These are phyloP conservation scores for Asteroscopus sphinx DNA, from an alignment of 2,888 invertebrate genomes.

Conservation along the genomic window DNA sequence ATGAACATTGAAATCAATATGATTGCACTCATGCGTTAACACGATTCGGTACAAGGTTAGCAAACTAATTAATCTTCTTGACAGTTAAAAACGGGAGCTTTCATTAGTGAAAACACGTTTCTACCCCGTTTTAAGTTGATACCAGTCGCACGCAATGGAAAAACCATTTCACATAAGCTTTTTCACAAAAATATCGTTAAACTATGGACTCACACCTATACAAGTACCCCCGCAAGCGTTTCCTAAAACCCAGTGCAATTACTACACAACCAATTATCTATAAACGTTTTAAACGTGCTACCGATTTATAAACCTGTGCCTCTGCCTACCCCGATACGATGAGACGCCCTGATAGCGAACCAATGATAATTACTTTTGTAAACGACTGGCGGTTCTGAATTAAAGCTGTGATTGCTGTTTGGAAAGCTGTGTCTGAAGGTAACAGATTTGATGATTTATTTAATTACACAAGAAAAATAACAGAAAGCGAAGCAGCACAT, in stretches of 20 bases:
- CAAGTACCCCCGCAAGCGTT: slow-evolving; percentile 38
- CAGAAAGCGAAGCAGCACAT: no score
- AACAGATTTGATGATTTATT: no score
- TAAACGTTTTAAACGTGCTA: slow-evolving; percentile 45
- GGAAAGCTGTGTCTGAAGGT: neutral
- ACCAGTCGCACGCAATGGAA: no score
- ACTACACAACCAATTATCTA: slow-evolving; percentile 54
- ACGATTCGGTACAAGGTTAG: no score
- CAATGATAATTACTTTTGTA: slow-evolving; percentile 44
- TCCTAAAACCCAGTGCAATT: slow-evolving; percentile 54
- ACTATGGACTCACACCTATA: slow-evolving; percentile 15
- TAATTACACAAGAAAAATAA: no score
- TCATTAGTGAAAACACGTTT: no score
- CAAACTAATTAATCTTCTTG: no score
- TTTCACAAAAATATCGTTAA: neutral
- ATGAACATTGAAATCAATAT: no score
- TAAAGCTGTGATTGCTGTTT: slow-evolving; percentile 14
- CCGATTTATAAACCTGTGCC: slow-evolving; percentile 43
- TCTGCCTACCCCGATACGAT: slow-evolving; percentile 38
- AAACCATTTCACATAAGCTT: no score
- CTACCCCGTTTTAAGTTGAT: no score
- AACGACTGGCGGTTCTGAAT: slow-evolving; percentile 15
- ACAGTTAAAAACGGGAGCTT: no score
- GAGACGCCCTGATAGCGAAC: slow-evolving; percentile 32
- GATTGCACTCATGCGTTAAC: no score